Base-by-base conservation (phyloP, 2,797 vertebrate genomes). In the Valencia hispanica region DNA sequence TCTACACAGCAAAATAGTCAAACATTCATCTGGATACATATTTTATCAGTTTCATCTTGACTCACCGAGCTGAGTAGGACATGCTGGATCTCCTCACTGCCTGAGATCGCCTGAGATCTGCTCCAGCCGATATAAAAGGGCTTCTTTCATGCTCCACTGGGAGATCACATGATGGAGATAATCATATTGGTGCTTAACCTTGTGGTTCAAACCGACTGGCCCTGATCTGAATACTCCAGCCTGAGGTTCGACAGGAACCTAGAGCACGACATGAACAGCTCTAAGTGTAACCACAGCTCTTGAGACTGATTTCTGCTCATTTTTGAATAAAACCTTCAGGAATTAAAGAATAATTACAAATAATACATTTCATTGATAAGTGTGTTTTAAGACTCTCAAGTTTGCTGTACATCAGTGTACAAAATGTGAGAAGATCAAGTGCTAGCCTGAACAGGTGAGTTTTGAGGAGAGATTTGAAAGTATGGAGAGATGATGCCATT, bases 91-190 rank as follows among this genome's bases (percentile, higher is more conserved):
- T 45, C 25, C 72, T 27, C 55, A 27, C 72, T 51, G 75, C 79
- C 70, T 47, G 39, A 45, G 57, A 48, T 75, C 68, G 47, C 78
- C 75, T 76, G 87, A 84, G 72, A 81, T 72, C 70, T 81, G 83
- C 77, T 79, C 59, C 45, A 78, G 78, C 82, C 77, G 43, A 36
- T 68, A 87, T 89, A 83, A 94, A 94, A 93, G 85, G 85, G 76
- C 36, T 74, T 84, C 90, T 94, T 95, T 95, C 94, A 94, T 93
- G 80, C 22, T 74, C 61, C 50, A n/a, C 84, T 84, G 87, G 86
- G 39, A 86, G 89, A 93, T 95, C 95, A 96, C 95, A 95, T 95
- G 95, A 93, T 84, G 82, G 77, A 79, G 91, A 95, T 95, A 95
- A 95, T 94, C 92, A 92, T 90, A 92, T 91, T 93, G 84, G 79